Conservation (phyloP, 2,797 vertebrate genomes). For the Moxostoma hubbsi region DNA sequence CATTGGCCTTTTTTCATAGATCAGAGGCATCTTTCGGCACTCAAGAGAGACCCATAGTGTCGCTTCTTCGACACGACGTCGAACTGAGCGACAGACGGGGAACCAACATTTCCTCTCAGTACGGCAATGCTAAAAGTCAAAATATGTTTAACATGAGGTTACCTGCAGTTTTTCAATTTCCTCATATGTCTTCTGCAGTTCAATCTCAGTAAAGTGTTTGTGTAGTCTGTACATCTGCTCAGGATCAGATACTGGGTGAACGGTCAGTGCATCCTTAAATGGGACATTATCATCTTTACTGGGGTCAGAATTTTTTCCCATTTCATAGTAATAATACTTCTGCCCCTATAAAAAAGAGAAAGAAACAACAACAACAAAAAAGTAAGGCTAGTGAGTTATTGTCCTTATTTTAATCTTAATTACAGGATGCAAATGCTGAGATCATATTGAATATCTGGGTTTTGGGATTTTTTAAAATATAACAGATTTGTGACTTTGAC, state of each 20-base stretch:
- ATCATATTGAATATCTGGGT: too few species aligned
- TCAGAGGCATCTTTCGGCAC: too few species aligned
- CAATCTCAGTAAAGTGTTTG: constrained; percentile 89
- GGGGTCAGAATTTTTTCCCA: constrained; percentile 84
- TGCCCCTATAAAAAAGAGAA: constrained; percentile 76
- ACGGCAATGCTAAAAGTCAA: background rate
- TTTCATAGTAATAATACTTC: constrained; percentile 85
- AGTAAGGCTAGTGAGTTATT: background rate
- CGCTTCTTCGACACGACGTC: too few species aligned
- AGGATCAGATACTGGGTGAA: constrained; percentile 90
- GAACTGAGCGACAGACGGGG: too few species aligned
- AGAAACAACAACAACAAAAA: background rate
- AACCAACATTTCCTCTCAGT: background rate
- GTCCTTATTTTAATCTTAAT: background rate
- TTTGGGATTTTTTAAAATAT: too few species aligned
- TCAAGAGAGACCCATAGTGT: too few species aligned
- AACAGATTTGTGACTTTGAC: too few species aligned
- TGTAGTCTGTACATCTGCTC: constrained; percentile 95
- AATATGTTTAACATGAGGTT: constrained; percentile 34
- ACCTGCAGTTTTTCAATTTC: constrained; percentile 96
- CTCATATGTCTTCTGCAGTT: constrained; percentile 90
- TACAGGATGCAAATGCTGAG: too few species aligned
- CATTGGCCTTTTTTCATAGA: too few species aligned
- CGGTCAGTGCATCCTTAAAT: constrained; percentile 85
- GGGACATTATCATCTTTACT: constrained; percentile 80